Evolutionary conservation across 2,888 invertebrate species (phyloP).

Genomic region (Ariolimax columbianus): DNA sequence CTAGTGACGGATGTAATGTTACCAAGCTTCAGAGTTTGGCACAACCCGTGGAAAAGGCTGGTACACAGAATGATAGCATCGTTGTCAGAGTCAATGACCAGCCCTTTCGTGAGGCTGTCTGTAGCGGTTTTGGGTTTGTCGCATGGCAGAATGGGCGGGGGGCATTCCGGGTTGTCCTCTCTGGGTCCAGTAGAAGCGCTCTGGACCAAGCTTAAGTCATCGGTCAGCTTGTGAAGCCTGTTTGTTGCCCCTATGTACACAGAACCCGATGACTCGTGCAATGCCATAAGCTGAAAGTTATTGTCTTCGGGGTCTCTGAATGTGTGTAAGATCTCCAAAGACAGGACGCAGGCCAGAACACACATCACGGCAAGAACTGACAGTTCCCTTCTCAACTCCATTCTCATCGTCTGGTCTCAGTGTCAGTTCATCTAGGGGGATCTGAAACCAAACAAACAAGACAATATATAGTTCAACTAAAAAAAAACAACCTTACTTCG

Average conservation of each 20-base stretch:
- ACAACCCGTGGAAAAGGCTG: constrained; percentile 92
- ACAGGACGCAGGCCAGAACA: background rate
- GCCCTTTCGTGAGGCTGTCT: constrained; percentile 94
- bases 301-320: constrained; percentile 63
- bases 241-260: constrained; percentile 94
- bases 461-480: no score
- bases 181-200: constrained; percentile 81
- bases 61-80: constrained; percentile 94
- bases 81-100: constrained; percentile 91
- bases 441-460: background rate
- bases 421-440: constrained; percentile 20
- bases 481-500: no score
- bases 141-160: constrained; percentile 85
- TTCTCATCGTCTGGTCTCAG: background rate
- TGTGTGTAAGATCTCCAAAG: constrained; percentile 58
- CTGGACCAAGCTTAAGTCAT: constrained; percentile 89
- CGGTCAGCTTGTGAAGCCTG: constrained; percentile 92
- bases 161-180: constrained; percentile 92
- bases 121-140: constrained; percentile 79
- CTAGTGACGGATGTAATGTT: constrained; percentile 91
- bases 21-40: constrained; percentile 88
- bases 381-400: constrained; percentile 3
- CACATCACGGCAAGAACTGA: background rate
- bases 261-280: constrained; percentile 93
- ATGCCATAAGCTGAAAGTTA: constrained; percentile 90